Evolutionary conservation across 2,797 vertebrate genomes (phyloP).

Genomic region (Falco novaeseelandiae): DNA sequence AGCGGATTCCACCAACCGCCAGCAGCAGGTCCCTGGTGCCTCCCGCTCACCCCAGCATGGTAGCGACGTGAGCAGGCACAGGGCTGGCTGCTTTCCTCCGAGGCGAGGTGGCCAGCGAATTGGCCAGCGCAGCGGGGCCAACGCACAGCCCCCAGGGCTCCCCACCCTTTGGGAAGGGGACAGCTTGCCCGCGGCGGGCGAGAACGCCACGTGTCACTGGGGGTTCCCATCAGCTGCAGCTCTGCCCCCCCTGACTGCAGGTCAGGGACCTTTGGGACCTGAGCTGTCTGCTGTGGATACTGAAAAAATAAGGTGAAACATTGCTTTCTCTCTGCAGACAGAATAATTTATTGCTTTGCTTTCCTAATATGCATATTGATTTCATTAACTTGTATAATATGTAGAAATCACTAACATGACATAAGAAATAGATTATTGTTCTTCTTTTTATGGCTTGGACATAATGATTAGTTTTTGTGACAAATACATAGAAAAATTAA

Average conservation of each 20-base stretch:
- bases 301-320: neutral
- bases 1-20: rapidly evolving
- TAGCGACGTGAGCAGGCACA: neutral
- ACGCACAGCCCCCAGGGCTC: rapidly evolving
- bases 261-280: rapidly evolving
- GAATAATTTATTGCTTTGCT: neutral
- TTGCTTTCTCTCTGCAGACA: neutral
- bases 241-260: rapidly evolving
- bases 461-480: conserved; percentile 4
- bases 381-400: neutral
- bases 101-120: neutral
- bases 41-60: rapidly evolving
- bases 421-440: neutral
- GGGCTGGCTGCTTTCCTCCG: neutral
- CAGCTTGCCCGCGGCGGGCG: neutral
- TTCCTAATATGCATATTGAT: neutral
- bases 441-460: conserved; percentile 34
- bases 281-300: neutral
- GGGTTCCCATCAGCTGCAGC: rapidly evolving
- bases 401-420: neutral
- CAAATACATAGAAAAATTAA: neutral
- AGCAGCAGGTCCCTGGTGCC: neutral
- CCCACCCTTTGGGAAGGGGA: neutral
- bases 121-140: too few relatives aligned
- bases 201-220: rapidly evolving